Conservation (phyloP, 2,797 vertebrate species). For the Phataginus tricuspis region DNA sequence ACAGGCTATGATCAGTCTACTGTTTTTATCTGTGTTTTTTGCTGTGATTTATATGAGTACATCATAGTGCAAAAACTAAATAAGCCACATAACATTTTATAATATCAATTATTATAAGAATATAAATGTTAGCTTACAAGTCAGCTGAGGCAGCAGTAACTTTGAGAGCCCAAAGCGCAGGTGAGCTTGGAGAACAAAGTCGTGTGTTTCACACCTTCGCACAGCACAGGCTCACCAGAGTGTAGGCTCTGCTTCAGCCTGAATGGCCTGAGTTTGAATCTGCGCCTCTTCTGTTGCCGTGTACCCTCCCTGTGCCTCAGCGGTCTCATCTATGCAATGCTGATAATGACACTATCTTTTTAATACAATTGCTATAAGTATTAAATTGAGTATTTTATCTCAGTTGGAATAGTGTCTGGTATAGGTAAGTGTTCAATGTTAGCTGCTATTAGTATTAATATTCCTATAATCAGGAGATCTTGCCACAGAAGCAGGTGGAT, state of each 20-base stretch:
- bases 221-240: not conserved
- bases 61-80: not conserved
- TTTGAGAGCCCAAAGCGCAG: not conserved
- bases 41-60: not conserved
- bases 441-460: not conserved
- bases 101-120: slow-evolving; percentile 8
- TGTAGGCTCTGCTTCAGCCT: not conserved
- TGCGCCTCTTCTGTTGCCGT: too few relatives aligned
- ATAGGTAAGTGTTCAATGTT: not conserved
- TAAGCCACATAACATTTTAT: not conserved
- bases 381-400: not conserved
- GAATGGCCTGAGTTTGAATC: not conserved
- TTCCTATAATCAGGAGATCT: not conserved
- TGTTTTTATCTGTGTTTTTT: not conserved
- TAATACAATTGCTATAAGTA: not conserved
- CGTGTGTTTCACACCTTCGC: not conserved
- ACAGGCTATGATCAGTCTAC: not conserved
- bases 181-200: not conserved
- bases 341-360: not conserved
- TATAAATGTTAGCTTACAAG: not conserved
- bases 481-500: not conserved
- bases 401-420: not conserved
- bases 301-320: not conserved
- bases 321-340: not conserved
- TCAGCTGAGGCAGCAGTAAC: not conserved